These are phyloP conservation scores for Smithornis capensis DNA, from an alignment of 2,113 vertebrate genomes.

Conservation along the genomic window DNA sequence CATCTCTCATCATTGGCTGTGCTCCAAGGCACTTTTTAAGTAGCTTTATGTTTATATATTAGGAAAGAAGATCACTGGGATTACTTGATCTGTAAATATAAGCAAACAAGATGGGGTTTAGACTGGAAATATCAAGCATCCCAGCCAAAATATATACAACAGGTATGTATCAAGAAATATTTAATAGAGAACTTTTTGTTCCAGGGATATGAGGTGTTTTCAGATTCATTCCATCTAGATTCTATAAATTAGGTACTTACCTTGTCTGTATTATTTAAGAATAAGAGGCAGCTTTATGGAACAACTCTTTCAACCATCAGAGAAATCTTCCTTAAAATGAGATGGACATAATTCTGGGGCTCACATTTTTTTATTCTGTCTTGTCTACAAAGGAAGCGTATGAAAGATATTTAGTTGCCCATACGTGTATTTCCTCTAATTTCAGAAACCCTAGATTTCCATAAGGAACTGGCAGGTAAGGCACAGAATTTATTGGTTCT, in stretches of 20 bases:
- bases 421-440: background rate
- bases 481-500: background rate
- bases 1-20: background rate
- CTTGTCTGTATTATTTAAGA: background rate
- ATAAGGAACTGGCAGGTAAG: background rate
- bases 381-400: background rate
- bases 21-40: background rate
- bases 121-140: background rate
- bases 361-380: background rate
- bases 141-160: background rate
- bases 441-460: background rate
- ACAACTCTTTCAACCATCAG: background rate
- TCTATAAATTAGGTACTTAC: background rate
- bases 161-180: background rate
- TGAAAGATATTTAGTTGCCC: background rate
- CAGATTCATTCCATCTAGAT: background rate
- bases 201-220: background rate
- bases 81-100: background rate
- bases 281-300: background rate
- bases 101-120: background rate
- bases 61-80: background rate
- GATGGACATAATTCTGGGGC: background rate
- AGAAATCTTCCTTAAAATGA: background rate
- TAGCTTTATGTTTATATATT: background rate
- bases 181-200: background rate